Evolutionary conservation across 2,797 vertebrate genomes (phyloP), one percentile per base, ranked within the genome.

Genomic region (Microctenopoma steveboyesi): DNA sequence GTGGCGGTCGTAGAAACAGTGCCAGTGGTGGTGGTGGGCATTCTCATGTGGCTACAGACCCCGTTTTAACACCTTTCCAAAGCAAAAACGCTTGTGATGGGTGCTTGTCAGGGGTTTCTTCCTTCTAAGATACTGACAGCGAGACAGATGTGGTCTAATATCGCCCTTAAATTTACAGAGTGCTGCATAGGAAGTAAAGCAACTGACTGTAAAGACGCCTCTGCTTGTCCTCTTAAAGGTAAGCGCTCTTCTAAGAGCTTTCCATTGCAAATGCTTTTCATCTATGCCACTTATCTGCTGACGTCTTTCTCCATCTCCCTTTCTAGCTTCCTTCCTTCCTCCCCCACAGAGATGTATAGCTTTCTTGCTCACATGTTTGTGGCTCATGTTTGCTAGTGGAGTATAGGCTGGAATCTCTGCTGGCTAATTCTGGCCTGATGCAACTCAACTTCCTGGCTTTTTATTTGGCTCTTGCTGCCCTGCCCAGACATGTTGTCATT

Each of bases 51-150:
- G 79, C 51, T 67, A 51, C 61, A 78, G 48, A 75, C 33, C 55
- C 18, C 40, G 42, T 65, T 81, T 82, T 73, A 79, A 66, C 53
- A 75, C 49, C 43, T 80, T 85, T 69, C n/a, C 66, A 58, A 79
- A 63, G 64, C 18, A 71, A 57, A 53, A 33, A 18, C 14, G 10
- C 15, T 39, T 43, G 22, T 49, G 40, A 7, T 62, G 45, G 45
- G 30, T 72, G 28, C 81, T 78, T 75, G 48, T 64, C 18, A 54
- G 15, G 22, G 22, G 30, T 16, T 33, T 12, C 72, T 75, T 63
- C 39, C 15, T 75, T 73, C 57, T 12, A 49, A 68, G 50, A 61
- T 27, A 51, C 10, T 61, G 25, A 54, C 37, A 66, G 54, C 25
- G 52, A 53, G 33, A 50, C 56, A 57, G 50, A 65, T 50, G 46